These are phyloP conservation scores for Torymus texanus DNA, from an alignment of 2,888 invertebrate species.

Conservation along the genomic window DNA sequence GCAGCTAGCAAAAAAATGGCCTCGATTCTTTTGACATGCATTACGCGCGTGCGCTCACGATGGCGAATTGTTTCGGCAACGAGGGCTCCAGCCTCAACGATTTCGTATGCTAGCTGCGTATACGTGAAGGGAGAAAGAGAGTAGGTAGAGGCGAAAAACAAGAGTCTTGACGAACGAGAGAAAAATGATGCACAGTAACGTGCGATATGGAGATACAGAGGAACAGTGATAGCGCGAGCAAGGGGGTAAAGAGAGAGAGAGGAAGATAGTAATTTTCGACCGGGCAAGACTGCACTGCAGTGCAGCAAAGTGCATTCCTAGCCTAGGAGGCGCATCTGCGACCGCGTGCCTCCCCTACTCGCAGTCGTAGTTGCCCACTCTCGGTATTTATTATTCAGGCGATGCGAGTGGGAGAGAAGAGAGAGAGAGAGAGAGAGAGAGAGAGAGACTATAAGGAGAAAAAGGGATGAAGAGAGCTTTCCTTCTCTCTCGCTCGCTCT, in stretches of 20 bases:
- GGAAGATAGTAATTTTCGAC: slow-evolving; percentile 55
- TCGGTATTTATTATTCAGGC: slow-evolving; percentile 60
- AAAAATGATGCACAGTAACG: neutral
- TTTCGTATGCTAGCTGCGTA: neutral
- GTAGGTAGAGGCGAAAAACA: neutral
- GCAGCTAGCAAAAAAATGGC: neutral
- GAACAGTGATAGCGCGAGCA: neutral
- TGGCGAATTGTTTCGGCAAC: slow-evolving; percentile 32
- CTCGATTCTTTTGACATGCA: slow-evolving; percentile 29
- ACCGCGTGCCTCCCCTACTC: slow-evolving; percentile 42
- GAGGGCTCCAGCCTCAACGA: slow-evolving; percentile 49
- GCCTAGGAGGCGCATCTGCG: slow-evolving; percentile 66
- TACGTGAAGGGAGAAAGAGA: neutral
- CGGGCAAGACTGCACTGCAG: slow-evolving; percentile 62
- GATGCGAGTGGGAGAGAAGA: slow-evolving; percentile 47
- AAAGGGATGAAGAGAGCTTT: slow-evolving; percentile 2
- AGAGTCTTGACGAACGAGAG: neutral
- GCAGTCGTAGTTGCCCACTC: slow-evolving; percentile 56
- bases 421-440: slow-evolving; percentile 21
- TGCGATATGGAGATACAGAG: neutral
- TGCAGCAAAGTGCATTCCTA: slow-evolving; percentile 69
- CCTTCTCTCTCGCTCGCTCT: slow-evolving; percentile 28
- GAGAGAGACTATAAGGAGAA: slow-evolving; percentile 7
- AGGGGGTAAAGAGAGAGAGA: slow-evolving; percentile 19
- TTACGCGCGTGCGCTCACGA: slow-evolving; percentile 5